A percentile compares a stretch with the other conserved stretches of the same genome.
These are phyloP conservation scores for Drosophila planitibia DNA, from an alignment of 2,888 invertebrate genomes.

Conservation along the genomic window DNA sequence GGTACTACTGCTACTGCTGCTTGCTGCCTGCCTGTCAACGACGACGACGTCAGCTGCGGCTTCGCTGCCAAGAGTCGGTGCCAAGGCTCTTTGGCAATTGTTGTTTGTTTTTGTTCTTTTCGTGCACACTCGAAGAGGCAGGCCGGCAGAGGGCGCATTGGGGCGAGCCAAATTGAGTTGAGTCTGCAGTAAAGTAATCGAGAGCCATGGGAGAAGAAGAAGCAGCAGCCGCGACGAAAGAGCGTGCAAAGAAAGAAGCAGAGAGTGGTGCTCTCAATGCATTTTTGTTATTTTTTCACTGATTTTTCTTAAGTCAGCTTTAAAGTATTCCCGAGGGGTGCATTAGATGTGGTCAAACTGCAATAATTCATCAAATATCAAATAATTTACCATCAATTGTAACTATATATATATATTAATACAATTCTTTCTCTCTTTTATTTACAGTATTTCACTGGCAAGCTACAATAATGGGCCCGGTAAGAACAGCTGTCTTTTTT, in stretches of 20 bases:
- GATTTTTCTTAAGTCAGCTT: background rate
- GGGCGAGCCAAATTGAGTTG: conserved; percentile 6
- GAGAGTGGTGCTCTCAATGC: background rate
- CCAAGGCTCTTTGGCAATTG: conserved; percentile 78
- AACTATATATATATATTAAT: conserved; percentile 36
- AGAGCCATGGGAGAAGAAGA: background rate
- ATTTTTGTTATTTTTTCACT: background rate
- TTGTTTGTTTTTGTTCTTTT: conserved; percentile 76
- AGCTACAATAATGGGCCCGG: conserved; percentile 99
- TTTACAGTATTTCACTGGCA: conserved; percentile 99
- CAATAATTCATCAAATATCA: background rate
- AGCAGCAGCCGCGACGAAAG: background rate
- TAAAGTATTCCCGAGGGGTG: background rate
- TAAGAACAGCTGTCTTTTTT: conserved; percentile 59
- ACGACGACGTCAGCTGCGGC: conserved; percentile 37
- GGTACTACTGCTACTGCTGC: conserved; percentile 8
- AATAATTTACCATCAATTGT: conserved; percentile 1
- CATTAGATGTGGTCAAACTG: background rate
- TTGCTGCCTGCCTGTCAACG: conserved; percentile 35
- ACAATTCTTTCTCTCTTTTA: conserved; percentile 70
- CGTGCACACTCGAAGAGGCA: conserved; percentile 15
- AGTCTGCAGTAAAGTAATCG: conserved; percentile 9
- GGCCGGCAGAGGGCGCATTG: conserved; percentile 16
- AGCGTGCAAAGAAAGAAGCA: background rate
- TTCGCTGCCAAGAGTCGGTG: conserved; percentile 71